Evolutionary conservation across 2,888 invertebrate genomes (phyloP), one percentile per base, ranked within the genome.

Genomic region (Lissocephala sabroskyi): DNA sequence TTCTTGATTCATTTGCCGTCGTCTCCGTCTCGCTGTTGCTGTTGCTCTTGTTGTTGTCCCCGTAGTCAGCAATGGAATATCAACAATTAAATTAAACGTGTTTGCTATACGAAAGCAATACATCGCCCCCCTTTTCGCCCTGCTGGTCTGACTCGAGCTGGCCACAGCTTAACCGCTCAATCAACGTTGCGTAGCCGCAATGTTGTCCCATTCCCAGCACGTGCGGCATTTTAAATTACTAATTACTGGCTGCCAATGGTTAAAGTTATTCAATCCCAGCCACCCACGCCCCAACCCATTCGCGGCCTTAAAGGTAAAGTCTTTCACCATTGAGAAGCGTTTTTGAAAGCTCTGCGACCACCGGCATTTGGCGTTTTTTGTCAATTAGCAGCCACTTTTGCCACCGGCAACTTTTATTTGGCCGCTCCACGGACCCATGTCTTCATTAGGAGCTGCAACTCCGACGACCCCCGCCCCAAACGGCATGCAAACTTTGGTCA

Each of bases 31-130:
- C n/a, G n/a, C n/a, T n/a, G n/a, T n/a, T n/a, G 30, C 37, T 36
- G 10, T 10, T 41, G 40, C 48, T 40, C 49, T 29, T 51, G 57
- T 41, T 49, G 49, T 44, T 59, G n/a, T n/a, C n/a, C 28, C 30
- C 36, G 37, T 57, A 65, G 60, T 68, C 65, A 62, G 54, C 68
- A 56, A 65, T 56, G 73, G 62, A 70, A 71, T 70, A 74, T 71
- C 74, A 71, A 71, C 71, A 71, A 71, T 71, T 71, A 74, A 74
- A 71, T 71, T 71, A 71, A 70, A 71, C 71, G 71, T 71, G 71
- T 71, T 74, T 71, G 71, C 59, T 49, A 41, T 71, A 56, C 71
- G 61, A 54, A 71, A 71, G 58, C 70, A 17, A 41, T 29, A 14
- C 16, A 28, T 14, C 7, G 16, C 14, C 9, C 19, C 30, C 17